Evolutionary conservation across 2,797 vertebrate species (phyloP).

Genomic region (Crocodylus rhombifer): DNA sequence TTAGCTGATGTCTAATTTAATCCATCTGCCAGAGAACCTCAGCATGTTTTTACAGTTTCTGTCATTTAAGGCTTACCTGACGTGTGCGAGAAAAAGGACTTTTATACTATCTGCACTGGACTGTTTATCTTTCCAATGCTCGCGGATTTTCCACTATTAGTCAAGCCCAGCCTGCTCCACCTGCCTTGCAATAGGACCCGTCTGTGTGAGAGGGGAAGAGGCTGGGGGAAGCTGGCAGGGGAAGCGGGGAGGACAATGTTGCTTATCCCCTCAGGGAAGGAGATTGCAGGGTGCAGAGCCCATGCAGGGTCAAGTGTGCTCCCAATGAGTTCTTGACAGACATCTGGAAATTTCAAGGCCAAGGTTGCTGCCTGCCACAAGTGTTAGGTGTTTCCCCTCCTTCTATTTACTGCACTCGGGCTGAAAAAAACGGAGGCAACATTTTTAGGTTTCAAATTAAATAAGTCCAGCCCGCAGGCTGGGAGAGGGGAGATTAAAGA

Average conservation of each 20-base stretch:
- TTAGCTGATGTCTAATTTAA: conserved; percentile 81
- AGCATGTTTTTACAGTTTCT: conserved; percentile 81
- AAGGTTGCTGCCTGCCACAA: conserved; percentile 21
- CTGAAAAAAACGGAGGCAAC: conserved; percentile 46
- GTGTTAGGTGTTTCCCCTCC: not conserved
- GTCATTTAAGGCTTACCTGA: conserved; percentile 83
- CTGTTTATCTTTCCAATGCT: conserved; percentile 83
- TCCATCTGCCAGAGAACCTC: conserved; percentile 78
- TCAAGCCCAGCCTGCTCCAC: conserved; percentile 67
- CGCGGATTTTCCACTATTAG: conserved; percentile 82
- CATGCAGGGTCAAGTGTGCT: conserved; percentile 32
- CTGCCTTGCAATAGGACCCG: conserved; percentile 75
- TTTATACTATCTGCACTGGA: conserved; percentile 81
- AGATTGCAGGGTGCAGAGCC: conserved; percentile 42
- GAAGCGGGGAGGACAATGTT: conserved; percentile 15
- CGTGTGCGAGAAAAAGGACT: conserved; percentile 79
- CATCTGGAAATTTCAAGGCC: conserved; percentile 55
- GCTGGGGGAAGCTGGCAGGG: not conserved
- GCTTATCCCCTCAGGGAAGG: conserved; percentile 39
- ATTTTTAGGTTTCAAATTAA: conserved; percentile 67
- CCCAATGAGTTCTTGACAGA: not conserved
- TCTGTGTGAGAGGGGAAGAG: conserved; percentile 69
- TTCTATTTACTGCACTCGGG: conserved; percentile 47
- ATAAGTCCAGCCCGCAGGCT: conserved; percentile 6
- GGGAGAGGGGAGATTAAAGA: not conserved